Conservation (phyloP, 2,113 vertebrate genomes). For the Triplophysa dalaica region DNA sequence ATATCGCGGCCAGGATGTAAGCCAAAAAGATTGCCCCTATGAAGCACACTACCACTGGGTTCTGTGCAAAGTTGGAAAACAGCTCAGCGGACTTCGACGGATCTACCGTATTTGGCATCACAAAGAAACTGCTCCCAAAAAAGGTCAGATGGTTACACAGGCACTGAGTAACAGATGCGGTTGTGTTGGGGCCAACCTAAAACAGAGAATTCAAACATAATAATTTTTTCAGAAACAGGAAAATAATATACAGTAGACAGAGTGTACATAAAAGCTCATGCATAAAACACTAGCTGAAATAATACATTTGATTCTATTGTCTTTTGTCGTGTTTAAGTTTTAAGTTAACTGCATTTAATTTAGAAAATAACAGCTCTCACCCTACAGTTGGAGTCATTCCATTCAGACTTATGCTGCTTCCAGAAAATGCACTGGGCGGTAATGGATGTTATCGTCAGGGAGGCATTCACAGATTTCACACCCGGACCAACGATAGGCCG, state of each 20-base stretch:
- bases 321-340: too few species aligned
- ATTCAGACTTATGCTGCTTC: conserved; percentile 77
- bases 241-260: too few species aligned
- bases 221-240: too few species aligned
- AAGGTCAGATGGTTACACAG: conserved; percentile 92
- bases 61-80: conserved; percentile 87
- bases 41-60: conserved; percentile 89
- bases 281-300: too few species aligned
- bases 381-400: conserved; percentile 85
- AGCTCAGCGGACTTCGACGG: conserved; percentile 81
- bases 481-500: conserved; percentile 73
- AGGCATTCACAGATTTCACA: conserved; percentile 67
- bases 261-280: too few species aligned
- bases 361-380: conserved; percentile 66
- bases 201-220: background rate
- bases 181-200: conserved; percentile 85
- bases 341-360: background rate
- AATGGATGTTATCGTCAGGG: conserved; percentile 79
- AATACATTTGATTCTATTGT: too few species aligned
- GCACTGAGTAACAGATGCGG: conserved; percentile 79
- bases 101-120: conserved; percentile 86
- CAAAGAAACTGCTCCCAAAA: conserved; percentile 90
- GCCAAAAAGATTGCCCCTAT: conserved; percentile 82
- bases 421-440: conserved; percentile 89
- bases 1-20: conserved; percentile 82